A percentile compares a stretch with the other conserved stretches of the same genome.
These are phyloP conservation scores for Pegoplata infirma DNA, from an alignment of 2,888 invertebrate genomes.

Conservation along the genomic window DNA sequence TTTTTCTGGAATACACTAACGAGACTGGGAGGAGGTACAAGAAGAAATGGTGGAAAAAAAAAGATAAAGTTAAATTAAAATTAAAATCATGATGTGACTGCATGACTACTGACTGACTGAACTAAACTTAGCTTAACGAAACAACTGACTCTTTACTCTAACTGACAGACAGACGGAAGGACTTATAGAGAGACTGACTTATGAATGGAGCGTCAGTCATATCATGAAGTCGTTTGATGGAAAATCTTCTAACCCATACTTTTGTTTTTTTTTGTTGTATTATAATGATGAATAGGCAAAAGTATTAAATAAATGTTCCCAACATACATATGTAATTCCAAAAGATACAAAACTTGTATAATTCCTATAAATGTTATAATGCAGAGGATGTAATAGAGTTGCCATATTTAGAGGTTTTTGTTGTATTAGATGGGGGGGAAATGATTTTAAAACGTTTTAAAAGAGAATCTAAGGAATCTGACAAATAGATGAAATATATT, in stretches of 20 bases:
- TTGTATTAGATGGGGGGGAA: no score
- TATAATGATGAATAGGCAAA: slow-evolving; percentile 38
- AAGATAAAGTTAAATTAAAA: slow-evolving; percentile 29
- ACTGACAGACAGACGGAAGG: slow-evolving; percentile 15
- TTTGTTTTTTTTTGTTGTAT: background rate
- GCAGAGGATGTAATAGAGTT: background rate
- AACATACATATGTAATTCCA: no score
- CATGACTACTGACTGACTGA: slow-evolving; percentile 59
- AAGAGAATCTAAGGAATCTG: no score
- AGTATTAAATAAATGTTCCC: slow-evolving; percentile 42
- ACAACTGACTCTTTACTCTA: slow-evolving; percentile 13
- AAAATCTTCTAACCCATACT: slow-evolving; percentile 34
- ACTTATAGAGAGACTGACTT: no score
- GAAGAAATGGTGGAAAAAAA: background rate
- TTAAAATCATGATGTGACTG: slow-evolving; percentile 46
- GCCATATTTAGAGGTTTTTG: background rate
- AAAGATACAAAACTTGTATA: slow-evolving; percentile 4
- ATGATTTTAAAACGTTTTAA: no score
- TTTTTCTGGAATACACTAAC: background rate
- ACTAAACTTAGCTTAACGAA: slow-evolving; percentile 35
- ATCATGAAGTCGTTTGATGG: slow-evolving; percentile 29
- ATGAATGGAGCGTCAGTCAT: slow-evolving; percentile 14
- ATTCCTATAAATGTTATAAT: background rate
- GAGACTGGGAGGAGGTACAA: slow-evolving; percentile 3
- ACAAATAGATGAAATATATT: no score